A percentile compares a stretch with the other conserved stretches of the same genome.
These are phyloP conservation scores for Drosophila punjabiensis DNA, from an alignment of 1,140 invertebrate genomes.

Conservation along the genomic window DNA sequence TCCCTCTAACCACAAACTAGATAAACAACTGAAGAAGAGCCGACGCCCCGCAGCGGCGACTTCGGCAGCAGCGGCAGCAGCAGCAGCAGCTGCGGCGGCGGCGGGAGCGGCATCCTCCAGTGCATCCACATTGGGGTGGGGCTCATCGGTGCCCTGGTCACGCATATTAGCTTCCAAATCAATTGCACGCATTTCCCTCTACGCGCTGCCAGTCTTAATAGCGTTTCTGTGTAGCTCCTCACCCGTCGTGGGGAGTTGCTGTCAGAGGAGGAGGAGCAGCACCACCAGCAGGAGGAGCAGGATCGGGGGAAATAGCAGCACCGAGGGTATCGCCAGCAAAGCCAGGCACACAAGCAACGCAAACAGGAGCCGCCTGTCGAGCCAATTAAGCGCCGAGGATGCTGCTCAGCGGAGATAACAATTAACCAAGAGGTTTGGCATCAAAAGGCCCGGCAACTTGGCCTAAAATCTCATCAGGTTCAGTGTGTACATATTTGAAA, in stretches of 20 bases:
- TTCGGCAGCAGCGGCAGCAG: slow-evolving; percentile 56
- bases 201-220: slow-evolving; percentile 80
- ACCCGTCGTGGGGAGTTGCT: slow-evolving; percentile 26
- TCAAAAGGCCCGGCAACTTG: slow-evolving; percentile 8
- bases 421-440: slow-evolving; percentile 70
- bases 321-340: slow-evolving; percentile 39
- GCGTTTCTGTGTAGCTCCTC: slow-evolving; percentile 75
- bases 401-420: slow-evolving; percentile 66
- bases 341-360: slow-evolving; percentile 1
- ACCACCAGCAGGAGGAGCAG: slow-evolving; percentile 9
- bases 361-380: slow-evolving; percentile 51
- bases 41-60: slow-evolving; percentile 73
- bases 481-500: slow-evolving; percentile 65
- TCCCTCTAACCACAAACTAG: slow-evolving; percentile 35
- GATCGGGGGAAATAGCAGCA: not conserved
- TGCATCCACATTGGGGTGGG: slow-evolving; percentile 20
- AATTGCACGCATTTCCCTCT: slow-evolving; percentile 79
- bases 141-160: slow-evolving; percentile 62
- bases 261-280: slow-evolving; percentile 11
- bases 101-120: slow-evolving; percentile 40
- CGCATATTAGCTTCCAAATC: slow-evolving; percentile 71
- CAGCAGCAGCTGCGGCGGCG: slow-evolving; percentile 58
- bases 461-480: slow-evolving; percentile 47
- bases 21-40: slow-evolving; percentile 77
- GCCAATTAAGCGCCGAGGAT: slow-evolving; percentile 64